Base-by-base conservation (phyloP, 2,888 invertebrate genomes). In the Aspidapion aeneum region DNA sequence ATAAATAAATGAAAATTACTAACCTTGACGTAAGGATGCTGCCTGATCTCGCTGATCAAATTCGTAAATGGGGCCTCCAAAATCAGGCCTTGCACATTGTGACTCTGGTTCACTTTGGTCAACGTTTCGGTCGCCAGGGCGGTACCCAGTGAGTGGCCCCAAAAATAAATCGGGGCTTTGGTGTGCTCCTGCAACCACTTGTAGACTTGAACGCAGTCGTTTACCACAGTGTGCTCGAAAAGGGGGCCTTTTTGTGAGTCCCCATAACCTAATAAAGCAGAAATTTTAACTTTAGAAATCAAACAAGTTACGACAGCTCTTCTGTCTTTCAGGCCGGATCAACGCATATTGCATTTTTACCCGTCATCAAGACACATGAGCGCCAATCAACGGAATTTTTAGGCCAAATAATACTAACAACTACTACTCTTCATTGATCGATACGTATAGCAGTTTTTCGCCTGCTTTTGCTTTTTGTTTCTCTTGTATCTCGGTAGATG, bases 121-220 rank as follows among this genome's bases (percentile, higher is more conserved):
- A 72, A 61, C 1, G 76, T 75, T 48, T 71, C 71, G n/a, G 75
- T 71, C 9, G 75, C 74, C 64, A 79, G 63, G 21, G 77, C 73
- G 35, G 76, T 70, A 1, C 79, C 79, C 55, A 79, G 63, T 1
- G 79, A 79, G 64, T 78, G 79, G 0, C 77, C 78, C 78, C 78
- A 79, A 56, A 79, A 68, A 67, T 74, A 78, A 61, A 79, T 75
- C n/a, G 69, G 70, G 2, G 73, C 67, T 17, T 69, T 59, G 9
- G 75, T 75, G 58, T 69, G 71, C 12, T 69, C 68, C 19, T 60
- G 58, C 1, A 79, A 63, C 77, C 76, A 76, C 58, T 73, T 67
- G 65, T 76, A 78, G 17, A 79, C 61, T 66, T 77, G 74, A 17
- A 75, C 62, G 21, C 76, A 75, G 64, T 79, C 79, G 63, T 72